Evolutionary conservation across 2,888 invertebrate species (phyloP).

Genomic region (Girardia tigrina): DNA sequence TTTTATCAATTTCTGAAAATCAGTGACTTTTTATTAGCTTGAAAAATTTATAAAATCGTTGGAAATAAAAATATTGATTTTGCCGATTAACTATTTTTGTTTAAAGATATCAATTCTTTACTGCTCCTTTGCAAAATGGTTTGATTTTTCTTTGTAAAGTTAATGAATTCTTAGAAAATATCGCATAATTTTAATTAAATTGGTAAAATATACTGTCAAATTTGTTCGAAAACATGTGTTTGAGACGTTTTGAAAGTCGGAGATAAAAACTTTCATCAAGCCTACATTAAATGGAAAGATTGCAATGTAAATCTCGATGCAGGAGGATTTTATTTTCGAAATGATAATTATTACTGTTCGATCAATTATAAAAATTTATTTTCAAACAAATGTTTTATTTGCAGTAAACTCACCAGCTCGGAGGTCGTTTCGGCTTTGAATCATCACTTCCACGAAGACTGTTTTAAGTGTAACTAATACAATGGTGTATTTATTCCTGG

Average conservation of each 20-base stretch:
- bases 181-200: no score
- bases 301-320: conserved; percentile 76
- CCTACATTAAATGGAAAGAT: conserved; percentile 82
- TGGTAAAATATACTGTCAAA: conserved; percentile 71
- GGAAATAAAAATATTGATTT: no score
- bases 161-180: no score
- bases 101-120: no score
- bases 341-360: conserved; percentile 74
- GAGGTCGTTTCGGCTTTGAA: conserved; percentile 71
- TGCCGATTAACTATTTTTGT: no score
- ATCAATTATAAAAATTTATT: conserved; percentile 57
- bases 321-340: conserved; percentile 86
- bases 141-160: no score
- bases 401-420: conserved; percentile 79
- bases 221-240: conserved; percentile 89
- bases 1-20: no score
- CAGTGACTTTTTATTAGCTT: no score
- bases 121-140: no score
- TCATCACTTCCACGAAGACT: conserved; percentile 39
- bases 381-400: conserved; percentile 75
- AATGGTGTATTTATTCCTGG: no score
- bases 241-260: conserved; percentile 88
- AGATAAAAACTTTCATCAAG: conserved; percentile 91
- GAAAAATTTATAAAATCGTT: no score
- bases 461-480: conserved; percentile 40